A percentile compares a stretch with the other conserved stretches of the same genome.
Evolutionary conservation across 2,113 vertebrate genomes (phyloP).

Genomic region (Melanerpes aurifrons): DNA sequence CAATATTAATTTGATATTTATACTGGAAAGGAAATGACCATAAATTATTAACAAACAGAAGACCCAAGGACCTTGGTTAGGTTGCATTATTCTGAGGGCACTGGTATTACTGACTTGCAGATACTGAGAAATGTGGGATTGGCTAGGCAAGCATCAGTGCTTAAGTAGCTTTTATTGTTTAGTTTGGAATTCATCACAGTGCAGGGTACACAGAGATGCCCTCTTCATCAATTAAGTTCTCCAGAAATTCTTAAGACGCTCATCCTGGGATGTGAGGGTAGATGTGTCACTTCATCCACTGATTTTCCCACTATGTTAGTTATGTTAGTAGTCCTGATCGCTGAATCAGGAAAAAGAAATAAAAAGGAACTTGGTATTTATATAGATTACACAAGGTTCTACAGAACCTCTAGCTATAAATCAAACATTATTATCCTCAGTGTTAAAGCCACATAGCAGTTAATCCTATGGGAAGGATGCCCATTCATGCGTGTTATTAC

Average conservation of each 20-base stretch:
- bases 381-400: not conserved
- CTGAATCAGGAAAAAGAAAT: constrained; percentile 58
- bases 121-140: constrained; percentile 27
- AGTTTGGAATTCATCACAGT: constrained; percentile 51
- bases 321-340: constrained; percentile 64
- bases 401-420: constrained; percentile 28
- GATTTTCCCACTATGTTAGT: constrained; percentile 64
- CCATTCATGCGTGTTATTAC: not conserved
- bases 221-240: constrained; percentile 41
- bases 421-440: not conserved
- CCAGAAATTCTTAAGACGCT: not conserved
- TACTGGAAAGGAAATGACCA: constrained; percentile 80
- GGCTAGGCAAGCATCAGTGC: constrained; percentile 33
- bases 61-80: not conserved
- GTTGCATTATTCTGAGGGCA: not conserved
- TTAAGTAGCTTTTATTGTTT: constrained; percentile 58
- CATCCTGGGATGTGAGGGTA: constrained; percentile 7
- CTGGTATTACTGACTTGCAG: constrained; percentile 37
- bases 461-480: not conserved
- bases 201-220: constrained; percentile 36
- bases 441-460: not conserved
- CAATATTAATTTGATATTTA: constrained; percentile 97
- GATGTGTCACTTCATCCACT: constrained; percentile 41
- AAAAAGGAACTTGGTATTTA: constrained; percentile 51
- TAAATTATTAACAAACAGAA: not conserved